A percentile compares a stretch with the other conserved stretches of the same genome.
phyloP scores from a whole-genome alignment of 2,797 vertebrate species.

The Pseudochirops corinnae region DNA sequence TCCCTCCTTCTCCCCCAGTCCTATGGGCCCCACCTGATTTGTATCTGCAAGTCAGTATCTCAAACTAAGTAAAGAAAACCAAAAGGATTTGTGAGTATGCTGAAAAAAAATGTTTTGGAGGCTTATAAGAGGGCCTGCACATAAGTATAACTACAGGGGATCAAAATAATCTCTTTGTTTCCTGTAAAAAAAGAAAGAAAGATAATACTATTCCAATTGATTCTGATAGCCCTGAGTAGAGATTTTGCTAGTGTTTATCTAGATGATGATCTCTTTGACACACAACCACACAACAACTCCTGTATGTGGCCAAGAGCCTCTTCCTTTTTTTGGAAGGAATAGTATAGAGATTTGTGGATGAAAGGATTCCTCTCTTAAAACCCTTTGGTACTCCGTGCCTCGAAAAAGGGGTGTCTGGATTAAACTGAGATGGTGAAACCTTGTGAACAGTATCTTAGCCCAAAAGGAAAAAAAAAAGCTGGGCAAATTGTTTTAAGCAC shows the following conservation, averaged over 20 bases:
- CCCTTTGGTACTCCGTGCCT: slow-evolving; percentile 27
- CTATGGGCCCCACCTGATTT: background rate
- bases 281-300: background rate
- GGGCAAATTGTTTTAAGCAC: slow-evolving; percentile 69
- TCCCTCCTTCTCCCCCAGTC: no score
- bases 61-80: background rate
- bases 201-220: slow-evolving; percentile 74
- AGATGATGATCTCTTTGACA: slow-evolving; percentile 30
- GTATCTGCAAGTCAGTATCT: background rate
- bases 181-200: slow-evolving; percentile 66
- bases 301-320: slow-evolving; percentile 28
- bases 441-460: slow-evolving; percentile 53
- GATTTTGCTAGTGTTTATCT: slow-evolving; percentile 54
- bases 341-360: slow-evolving; percentile 17
- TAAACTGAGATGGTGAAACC: slow-evolving; percentile 54
- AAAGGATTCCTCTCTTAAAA: slow-evolving; percentile 35
- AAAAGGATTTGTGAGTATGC: background rate
- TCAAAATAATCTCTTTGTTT: slow-evolving; percentile 74
- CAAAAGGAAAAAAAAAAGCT: slow-evolving; percentile 60
- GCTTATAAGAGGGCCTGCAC: slow-evolving; percentile 30
- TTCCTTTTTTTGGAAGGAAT: slow-evolving; percentile 26
- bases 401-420: slow-evolving; percentile 34
- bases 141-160: slow-evolving; percentile 64
- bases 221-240: slow-evolving; percentile 55
- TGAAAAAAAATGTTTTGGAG: slow-evolving; percentile 23